Evolutionary conservation across 2,797 vertebrate genomes (phyloP), one percentile per base, ranked within the genome.

Genomic region (Rachycentron canadum): DNA sequence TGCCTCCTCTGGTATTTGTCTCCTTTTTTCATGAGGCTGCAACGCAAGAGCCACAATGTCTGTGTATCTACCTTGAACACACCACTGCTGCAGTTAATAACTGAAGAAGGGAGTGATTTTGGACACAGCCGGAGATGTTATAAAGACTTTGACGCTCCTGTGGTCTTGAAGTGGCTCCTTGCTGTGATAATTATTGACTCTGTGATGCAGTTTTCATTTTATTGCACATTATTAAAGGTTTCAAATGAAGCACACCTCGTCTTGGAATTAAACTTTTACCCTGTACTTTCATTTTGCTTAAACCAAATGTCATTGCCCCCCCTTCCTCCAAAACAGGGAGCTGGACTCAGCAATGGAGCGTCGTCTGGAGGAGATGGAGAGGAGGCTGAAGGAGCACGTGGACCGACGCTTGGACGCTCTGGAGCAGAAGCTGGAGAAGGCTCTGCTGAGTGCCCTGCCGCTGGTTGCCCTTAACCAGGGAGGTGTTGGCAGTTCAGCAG

Each of bases 351-450:
- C 74, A 28, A 87, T 95, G 93, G 94, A 94, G 87, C 92, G 74
- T 0, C 92, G 91, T 4, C 90, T 96, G 77, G 91, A 94, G 47
- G 90, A 95, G 81, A 94, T 96, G 94, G 95, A 96, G 88, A 55
- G 11, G 68, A 85, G 94, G 78, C 86, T 96, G 83, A 95, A 87
- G 87, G 92, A 94, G 85, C 94, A 95, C 38, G 78, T 96, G 81
- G 95, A 96, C 83, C 79, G 79, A 0, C 93, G 94, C 0, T 85
- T 95, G 63, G 94, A 95, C 1, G 93, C 92, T 40, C 91, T 96
- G 79, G 93, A 96, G 91, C 89, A 90, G 77, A 93, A 90, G 47
- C 87, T 95, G 70, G 93, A 96, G 89, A 74, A 73, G 25, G 86
- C 82, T 0, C 84, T 96, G 40, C 86, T 92, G 66, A 79, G 73